phyloP scores from a whole-genome alignment of 1,140 invertebrate genomes.

The Temnothorax nylanderi region DNA sequence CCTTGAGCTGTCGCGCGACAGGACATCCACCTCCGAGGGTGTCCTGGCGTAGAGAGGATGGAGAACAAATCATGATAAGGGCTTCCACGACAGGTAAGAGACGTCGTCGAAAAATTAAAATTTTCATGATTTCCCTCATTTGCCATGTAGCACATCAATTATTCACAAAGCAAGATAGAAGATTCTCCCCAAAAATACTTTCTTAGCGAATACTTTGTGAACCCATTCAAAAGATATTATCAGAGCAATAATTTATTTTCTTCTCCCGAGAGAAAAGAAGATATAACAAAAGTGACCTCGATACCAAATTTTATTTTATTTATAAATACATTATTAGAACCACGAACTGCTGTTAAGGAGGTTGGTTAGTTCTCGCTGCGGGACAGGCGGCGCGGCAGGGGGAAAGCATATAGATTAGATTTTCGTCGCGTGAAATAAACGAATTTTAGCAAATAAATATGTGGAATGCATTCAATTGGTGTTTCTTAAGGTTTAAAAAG shows the following conservation, averaged over 20 bases:
- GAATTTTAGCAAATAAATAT: too few species aligned
- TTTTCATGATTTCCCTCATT: background rate
- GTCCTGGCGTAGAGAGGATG: slow-evolving; percentile 90
- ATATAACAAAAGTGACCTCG: background rate
- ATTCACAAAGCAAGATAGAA: background rate
- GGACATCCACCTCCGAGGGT: slow-evolving; percentile 91
- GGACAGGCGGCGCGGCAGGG: too few species aligned
- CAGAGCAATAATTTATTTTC: background rate
- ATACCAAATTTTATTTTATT: background rate
- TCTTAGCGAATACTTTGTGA: background rate
- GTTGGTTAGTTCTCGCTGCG: too few species aligned
- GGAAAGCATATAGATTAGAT: too few species aligned
- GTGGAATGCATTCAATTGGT: too few species aligned
- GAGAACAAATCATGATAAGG: slow-evolving; percentile 89
- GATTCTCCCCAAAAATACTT: background rate
- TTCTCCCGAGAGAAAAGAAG: background rate
- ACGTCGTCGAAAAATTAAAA: slow-evolving; percentile 19
- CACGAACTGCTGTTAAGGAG: background rate
- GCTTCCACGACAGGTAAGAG: slow-evolving; percentile 81
- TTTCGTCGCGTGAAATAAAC: too few species aligned
- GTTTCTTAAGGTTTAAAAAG: too few species aligned
- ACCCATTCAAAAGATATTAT: background rate
- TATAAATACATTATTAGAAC: background rate
- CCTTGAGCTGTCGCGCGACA: slow-evolving; percentile 91
- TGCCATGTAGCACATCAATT: background rate